Evolutionary conservation across 2,888 invertebrate genomes (phyloP).

Genomic region (Acleris cristana): DNA sequence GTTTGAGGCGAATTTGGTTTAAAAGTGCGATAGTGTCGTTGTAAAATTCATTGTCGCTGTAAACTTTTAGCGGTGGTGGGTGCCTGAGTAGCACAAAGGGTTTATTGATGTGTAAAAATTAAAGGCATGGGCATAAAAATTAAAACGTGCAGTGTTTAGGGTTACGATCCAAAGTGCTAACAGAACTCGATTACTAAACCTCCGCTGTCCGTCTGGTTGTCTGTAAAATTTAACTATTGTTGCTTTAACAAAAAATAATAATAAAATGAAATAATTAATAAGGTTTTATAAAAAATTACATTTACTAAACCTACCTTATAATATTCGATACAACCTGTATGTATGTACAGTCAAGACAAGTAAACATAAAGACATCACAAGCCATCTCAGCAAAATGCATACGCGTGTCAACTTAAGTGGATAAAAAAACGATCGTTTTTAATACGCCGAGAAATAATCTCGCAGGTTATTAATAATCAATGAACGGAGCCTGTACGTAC

Average conservation of each 20-base stretch:
- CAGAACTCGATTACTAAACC: not conserved
- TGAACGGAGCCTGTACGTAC: constrained; percentile 4
- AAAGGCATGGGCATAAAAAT: constrained; percentile 2
- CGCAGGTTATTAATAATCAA: constrained; percentile 22
- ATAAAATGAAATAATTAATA: too few species aligned
- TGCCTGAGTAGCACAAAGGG: not conserved
- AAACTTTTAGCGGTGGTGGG: constrained; percentile 23
- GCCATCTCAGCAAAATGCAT: constrained; percentile 3
- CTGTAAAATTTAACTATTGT: too few species aligned
- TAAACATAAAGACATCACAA: not conserved
- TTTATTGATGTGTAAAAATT: constrained; percentile 18
- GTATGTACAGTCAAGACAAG: not conserved
- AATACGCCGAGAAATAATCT: constrained; percentile 6
- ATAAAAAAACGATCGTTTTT: constrained; percentile 10
- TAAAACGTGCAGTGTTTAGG: not conserved
- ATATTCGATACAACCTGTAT: too few species aligned
- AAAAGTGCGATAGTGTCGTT: constrained; percentile 52
- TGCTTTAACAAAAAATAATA: too few species aligned
- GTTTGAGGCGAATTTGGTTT: constrained; percentile 51
- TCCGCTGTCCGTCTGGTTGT: not conserved
- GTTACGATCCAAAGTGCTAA: too few species aligned
- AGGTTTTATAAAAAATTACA: too few species aligned
- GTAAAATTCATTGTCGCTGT: constrained; percentile 32
- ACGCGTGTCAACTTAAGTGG: not conserved
- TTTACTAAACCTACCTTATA: too few species aligned